Conservation (phyloP, 2,888 invertebrate genomes). For the Ennomos erosarius region DNA sequence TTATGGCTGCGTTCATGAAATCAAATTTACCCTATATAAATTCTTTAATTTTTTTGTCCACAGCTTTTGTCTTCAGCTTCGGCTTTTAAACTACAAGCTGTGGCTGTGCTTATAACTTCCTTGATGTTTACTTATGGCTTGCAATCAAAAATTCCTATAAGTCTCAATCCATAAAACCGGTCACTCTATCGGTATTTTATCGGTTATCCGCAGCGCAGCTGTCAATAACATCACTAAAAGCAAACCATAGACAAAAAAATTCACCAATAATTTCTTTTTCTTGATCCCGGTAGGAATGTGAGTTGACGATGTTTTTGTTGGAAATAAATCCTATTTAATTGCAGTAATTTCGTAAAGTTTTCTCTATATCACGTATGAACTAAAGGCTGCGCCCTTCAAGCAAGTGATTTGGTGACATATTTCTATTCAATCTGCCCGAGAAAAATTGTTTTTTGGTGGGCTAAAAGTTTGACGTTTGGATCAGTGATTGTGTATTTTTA, state of each 20-base stretch:
- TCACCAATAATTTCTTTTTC: conserved; percentile 72
- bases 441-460: conserved; percentile 43
- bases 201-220: conserved; percentile 31
- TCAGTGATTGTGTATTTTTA: conserved; percentile 57
- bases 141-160: too few relatives aligned
- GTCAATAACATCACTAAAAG: conserved; percentile 36
- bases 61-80: too few relatives aligned
- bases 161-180: too few relatives aligned
- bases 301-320: conserved; percentile 70
- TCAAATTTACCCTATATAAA: too few relatives aligned
- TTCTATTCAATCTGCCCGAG: conserved; percentile 46
- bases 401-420: conserved; percentile 68
- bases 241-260: conserved; percentile 53
- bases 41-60: too few relatives aligned
- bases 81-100: too few relatives aligned
- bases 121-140: too few relatives aligned
- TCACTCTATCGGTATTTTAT: conserved; percentile 14
- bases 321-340: conserved; percentile 75
- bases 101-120: too few relatives aligned
- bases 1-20: too few relatives aligned
- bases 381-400: conserved; percentile 47
- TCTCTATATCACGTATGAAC: conserved; percentile 49
- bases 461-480: conserved; percentile 64
- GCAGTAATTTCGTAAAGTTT: conserved; percentile 49
- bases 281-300: conserved; percentile 81